Conservation (phyloP, 2,113 vertebrate species). For the Oenanthe oenanthe region DNA sequence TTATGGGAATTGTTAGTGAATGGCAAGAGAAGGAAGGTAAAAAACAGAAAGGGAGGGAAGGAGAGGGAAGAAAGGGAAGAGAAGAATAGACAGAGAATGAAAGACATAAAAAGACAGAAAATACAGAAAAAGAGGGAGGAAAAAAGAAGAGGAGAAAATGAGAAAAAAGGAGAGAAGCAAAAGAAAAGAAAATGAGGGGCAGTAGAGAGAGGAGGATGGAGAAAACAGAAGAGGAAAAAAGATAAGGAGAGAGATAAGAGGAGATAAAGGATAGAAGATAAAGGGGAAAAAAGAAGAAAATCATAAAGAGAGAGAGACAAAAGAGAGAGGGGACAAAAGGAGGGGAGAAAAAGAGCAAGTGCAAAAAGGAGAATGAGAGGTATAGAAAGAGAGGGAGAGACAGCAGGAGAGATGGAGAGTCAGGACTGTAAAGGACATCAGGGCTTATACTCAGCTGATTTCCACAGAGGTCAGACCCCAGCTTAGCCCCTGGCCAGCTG, state of each 20-base stretch:
- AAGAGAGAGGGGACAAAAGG: neutral
- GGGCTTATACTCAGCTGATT: neutral
- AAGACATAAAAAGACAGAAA: neutral
- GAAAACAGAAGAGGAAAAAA: neutral
- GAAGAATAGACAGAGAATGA: neutral
- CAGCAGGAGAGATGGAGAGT: neutral
- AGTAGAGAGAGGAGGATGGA: neutral
- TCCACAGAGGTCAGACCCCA: neutral
- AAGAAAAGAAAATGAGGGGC: neutral
- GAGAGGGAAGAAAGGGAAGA: neutral
- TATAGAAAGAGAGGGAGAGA: neutral
- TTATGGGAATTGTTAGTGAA: neutral
- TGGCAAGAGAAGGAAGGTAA: neutral
- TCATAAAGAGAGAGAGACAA: too few relatives aligned
- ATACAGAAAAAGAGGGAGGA: neutral
- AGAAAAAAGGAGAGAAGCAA: neutral
- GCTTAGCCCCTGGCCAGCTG: neutral
- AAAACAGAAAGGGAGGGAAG: neutral
- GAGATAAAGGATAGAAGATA: neutral
- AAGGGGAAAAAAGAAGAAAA: neutral
- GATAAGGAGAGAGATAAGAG: neutral
- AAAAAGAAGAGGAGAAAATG: neutral
- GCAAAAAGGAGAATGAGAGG: neutral
- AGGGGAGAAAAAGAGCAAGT: neutral
- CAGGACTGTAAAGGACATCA: neutral